Evolutionary conservation across 2,113 vertebrate species (phyloP).

Genomic region (Felis catus): DNA sequence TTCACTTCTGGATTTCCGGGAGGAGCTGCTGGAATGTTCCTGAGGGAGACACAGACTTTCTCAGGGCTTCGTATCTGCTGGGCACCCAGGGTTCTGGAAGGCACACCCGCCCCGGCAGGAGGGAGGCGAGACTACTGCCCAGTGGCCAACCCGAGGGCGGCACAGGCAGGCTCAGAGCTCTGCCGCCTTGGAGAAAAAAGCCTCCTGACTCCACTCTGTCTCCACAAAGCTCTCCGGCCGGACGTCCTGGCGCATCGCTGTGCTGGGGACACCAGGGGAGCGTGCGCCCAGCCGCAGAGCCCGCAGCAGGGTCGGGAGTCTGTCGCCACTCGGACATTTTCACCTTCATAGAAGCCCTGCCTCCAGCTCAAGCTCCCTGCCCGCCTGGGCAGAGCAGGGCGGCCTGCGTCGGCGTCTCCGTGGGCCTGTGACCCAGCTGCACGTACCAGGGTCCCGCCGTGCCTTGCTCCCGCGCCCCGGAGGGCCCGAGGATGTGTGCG

Average conservation of each 20-base stretch:
- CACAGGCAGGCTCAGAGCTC: not conserved
- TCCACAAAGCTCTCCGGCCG: not conserved
- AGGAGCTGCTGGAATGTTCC: not conserved
- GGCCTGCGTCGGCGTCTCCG: not conserved
- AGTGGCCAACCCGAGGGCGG: not conserved
- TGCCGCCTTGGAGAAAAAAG: not conserved
- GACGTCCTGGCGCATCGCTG: not conserved
- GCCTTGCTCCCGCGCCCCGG: not conserved
- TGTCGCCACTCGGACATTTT: not conserved
- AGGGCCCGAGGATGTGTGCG: not conserved
- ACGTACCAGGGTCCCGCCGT: not conserved
- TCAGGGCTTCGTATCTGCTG: too few relatives aligned
- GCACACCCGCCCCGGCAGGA: not conserved
- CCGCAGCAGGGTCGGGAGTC: not conserved
- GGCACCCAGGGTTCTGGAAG: not conserved
- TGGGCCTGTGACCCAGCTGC: not conserved
- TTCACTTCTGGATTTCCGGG: not conserved
- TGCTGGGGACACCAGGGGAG: not conserved
- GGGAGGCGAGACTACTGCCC: not conserved
- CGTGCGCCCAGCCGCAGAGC: rapidly evolving
- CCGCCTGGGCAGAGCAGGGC: not conserved
- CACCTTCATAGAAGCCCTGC: not conserved
- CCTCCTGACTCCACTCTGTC: not conserved
- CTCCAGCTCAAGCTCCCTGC: not conserved
- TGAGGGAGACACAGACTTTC: not conserved